Evolutionary conservation across 2,888 invertebrate species (phyloP), one percentile per base, ranked within the genome.

Genomic region (Morinoia aosen): DNA sequence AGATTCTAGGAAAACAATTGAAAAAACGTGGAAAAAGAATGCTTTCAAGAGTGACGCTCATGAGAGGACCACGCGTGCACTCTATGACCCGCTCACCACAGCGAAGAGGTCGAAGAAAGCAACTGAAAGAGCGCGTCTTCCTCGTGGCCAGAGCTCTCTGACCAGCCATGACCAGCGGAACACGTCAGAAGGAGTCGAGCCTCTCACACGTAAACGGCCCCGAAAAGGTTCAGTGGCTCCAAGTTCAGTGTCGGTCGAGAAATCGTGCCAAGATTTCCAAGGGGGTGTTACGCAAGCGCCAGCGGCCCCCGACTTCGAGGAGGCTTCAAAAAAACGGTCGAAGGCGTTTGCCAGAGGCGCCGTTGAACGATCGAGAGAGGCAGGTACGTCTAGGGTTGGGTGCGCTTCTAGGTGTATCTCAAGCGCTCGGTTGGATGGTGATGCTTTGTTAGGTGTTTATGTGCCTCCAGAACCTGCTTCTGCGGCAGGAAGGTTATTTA

Each of bases 291-390:
- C 48, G 90, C 90, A 90, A 90, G 39, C 39, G 90, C 39, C 90
- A 14, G 90, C 39, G 40, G 90, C 90, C 12, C 16, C 39, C 90
- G 33, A 39, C 40, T 39, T 90, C 12, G 16, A 90, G 3, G 12
- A 40, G 90, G 48, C 40, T 39, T 33, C 16, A 40, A 90, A 90
- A 90, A 90, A 90, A 90, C 11, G 76, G 76, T 76, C 90, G 90
- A 90, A 90, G 90, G 90, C 90, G 33, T 90, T 90, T 40, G 90
- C 90, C 90, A 40, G 90, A 76, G 76, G 76, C 40, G n/a, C 90
- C 48, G 14, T 12, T 3, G 90, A 90, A 90, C 90, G 90, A 90
- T 90, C 76, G 19, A 25, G 40, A 16, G 40, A 39, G 14, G 19
- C 39, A 90, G 90, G 90, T 90, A 90, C 90, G 90, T 90, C 48